Evolutionary conservation across 2,113 vertebrate species (phyloP).

Genomic region (Neopipo cinnamomea): DNA sequence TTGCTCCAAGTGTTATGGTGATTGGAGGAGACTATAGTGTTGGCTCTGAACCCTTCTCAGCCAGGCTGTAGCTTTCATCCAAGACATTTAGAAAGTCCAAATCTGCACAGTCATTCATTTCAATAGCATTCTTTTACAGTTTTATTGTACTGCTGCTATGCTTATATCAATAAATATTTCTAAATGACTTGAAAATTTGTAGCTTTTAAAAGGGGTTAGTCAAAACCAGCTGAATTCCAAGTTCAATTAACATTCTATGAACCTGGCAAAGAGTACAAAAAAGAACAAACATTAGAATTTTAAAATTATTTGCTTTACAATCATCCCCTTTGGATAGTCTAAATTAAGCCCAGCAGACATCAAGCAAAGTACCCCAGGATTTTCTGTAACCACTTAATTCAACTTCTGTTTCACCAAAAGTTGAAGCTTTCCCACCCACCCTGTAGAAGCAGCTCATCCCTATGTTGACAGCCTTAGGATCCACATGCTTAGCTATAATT

Average conservation of each 20-base stretch:
- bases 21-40: not conserved
- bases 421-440: slow-evolving; percentile 71
- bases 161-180: slow-evolving; percentile 49
- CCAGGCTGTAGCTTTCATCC: not conserved
- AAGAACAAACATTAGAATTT: slow-evolving; percentile 43
- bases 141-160: slow-evolving; percentile 14
- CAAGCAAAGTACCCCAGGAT: slow-evolving; percentile 66
- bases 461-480: slow-evolving; percentile 76
- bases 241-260: slow-evolving; percentile 25
- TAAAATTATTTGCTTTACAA: slow-evolving; percentile 56
- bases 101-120: slow-evolving; percentile 20
- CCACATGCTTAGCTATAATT: slow-evolving; percentile 82
- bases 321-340: slow-evolving; percentile 64
- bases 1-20: not conserved
- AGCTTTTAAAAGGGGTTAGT: slow-evolving; percentile 2
- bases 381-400: slow-evolving; percentile 68
- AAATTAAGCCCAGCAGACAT: slow-evolving; percentile 73
- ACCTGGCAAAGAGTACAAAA: slow-evolving; percentile 31
- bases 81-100: not conserved
- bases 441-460: slow-evolving; percentile 80
- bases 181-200: not conserved
- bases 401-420: slow-evolving; percentile 82
- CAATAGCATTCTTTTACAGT: not conserved
- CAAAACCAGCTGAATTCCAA: slow-evolving; percentile 27
- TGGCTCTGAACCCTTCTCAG: not conserved